Evolutionary conservation across 1,140 invertebrate genomes (phyloP).

Genomic region (Thrips palmi): DNA sequence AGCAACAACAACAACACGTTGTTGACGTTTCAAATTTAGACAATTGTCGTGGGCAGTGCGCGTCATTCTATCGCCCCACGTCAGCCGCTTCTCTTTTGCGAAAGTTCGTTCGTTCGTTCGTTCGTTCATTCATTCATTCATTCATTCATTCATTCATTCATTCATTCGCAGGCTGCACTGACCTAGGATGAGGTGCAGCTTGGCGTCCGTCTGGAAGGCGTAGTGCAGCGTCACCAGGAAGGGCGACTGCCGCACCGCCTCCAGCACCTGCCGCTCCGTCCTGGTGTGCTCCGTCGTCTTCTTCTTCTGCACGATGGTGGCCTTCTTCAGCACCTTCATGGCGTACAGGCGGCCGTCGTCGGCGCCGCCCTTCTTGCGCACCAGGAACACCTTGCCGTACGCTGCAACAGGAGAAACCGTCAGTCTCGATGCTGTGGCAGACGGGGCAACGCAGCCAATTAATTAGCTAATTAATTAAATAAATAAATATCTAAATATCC

Average conservation of each 20-base stretch:
- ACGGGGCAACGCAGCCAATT: not conserved
- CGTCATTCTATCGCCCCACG: no score
- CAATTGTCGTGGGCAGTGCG: no score
- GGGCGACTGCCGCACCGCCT: constrained; percentile 71
- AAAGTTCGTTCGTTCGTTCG: not conserved
- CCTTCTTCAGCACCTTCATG: constrained; percentile 88
- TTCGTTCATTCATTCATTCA: not conserved
- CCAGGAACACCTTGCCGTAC: constrained; percentile 86
- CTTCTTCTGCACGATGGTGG: constrained; percentile 74
- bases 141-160: not conserved
- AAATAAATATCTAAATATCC: no score
- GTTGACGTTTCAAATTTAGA: no score
- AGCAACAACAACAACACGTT: no score
- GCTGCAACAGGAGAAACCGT: constrained; percentile 43
- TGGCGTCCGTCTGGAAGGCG: constrained; percentile 84
- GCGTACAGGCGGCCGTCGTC: constrained; percentile 76
- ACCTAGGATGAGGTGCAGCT: constrained; percentile 84
- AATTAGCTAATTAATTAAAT: no score
- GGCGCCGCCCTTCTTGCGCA: constrained; percentile 57
- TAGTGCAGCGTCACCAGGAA: constrained; percentile 87
- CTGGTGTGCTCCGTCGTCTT: constrained; percentile 88
- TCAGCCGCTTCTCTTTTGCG: no score
- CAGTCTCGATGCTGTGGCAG: not conserved
- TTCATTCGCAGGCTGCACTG: constrained; percentile 22
- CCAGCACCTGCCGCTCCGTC: constrained; percentile 74